Percentiles rank a stretch among this genome's conserved stretches.
phyloP scores from a whole-genome alignment of 2,888 invertebrate species.

The Melieria omissa region DNA sequence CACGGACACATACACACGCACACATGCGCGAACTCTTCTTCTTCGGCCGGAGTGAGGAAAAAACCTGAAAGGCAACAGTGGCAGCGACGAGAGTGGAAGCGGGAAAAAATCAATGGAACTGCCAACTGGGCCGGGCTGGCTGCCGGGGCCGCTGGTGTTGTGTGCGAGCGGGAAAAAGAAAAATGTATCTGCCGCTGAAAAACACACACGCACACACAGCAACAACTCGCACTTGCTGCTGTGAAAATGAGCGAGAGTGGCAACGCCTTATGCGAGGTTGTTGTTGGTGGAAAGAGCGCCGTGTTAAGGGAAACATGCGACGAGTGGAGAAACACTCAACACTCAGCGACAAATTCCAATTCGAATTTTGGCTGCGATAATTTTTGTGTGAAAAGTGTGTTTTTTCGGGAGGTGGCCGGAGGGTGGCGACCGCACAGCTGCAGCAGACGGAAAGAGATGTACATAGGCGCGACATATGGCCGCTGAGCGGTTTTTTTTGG shows the following conservation, averaged over 20 bases:
- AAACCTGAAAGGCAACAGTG: constrained; percentile 11
- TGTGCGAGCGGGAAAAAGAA: constrained; percentile 10
- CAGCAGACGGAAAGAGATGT: not conserved
- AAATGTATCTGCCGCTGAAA: constrained; percentile 1
- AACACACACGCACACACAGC: not conserved
- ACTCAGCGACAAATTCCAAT: constrained; percentile 8
- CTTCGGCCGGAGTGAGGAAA: not conserved
- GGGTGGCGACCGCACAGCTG: not conserved
- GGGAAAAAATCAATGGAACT: constrained; percentile 17
- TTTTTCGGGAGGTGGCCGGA: no score
- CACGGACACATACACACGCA: not conserved
- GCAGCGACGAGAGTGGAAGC: not conserved
- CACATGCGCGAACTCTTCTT: not conserved
- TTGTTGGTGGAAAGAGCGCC: not conserved
- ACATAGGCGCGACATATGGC: not conserved
- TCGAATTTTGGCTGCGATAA: not conserved
- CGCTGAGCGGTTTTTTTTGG: not conserved
- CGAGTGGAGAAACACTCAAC: not conserved
- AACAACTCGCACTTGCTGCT: not conserved
- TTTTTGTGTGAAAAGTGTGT: no score
- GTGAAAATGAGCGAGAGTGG: constrained; percentile 7
- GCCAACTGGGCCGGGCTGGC: constrained; percentile 7
- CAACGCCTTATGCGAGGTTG: not conserved
- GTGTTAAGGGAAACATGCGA: not conserved
- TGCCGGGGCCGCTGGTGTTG: not conserved